phyloP scores from a whole-genome alignment of 2,113 vertebrate genomes.

The Antidorcas marsupialis region DNA sequence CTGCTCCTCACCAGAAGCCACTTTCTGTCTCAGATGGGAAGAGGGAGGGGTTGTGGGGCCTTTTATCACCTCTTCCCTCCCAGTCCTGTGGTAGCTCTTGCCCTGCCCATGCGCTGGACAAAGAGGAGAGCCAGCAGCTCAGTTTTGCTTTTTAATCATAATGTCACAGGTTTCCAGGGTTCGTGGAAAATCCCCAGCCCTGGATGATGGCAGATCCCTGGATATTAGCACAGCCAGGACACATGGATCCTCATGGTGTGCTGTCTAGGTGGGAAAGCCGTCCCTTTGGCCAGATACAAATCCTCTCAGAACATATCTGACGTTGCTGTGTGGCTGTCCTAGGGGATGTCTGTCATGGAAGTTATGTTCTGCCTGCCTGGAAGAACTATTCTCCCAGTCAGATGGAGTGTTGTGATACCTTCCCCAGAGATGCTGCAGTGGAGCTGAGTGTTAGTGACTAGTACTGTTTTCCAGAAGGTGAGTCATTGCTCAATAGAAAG shows the following conservation, averaged over 20 bases:
- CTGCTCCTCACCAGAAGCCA: not conserved
- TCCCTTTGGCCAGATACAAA: not conserved
- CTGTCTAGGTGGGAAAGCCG: not conserved
- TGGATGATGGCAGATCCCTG: not conserved
- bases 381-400: not conserved
- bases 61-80: not conserved
- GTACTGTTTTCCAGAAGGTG: not conserved
- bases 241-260: not conserved
- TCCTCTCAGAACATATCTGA: not conserved
- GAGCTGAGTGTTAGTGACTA: not conserved
- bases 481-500: not conserved
- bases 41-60: not conserved
- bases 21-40: not conserved
- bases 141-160: conserved; percentile 40
- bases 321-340: not conserved
- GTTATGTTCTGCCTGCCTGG: not conserved
- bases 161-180: not conserved
- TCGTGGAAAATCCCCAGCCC: not conserved
- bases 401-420: not conserved
- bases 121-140: not conserved
- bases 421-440: not conserved
- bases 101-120: not conserved
- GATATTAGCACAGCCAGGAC: not conserved
- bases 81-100: not conserved
- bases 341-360: not conserved